phyloP scores from a whole-genome alignment of 2,888 invertebrate genomes.

The Phoenoteleia sp. region DNA sequence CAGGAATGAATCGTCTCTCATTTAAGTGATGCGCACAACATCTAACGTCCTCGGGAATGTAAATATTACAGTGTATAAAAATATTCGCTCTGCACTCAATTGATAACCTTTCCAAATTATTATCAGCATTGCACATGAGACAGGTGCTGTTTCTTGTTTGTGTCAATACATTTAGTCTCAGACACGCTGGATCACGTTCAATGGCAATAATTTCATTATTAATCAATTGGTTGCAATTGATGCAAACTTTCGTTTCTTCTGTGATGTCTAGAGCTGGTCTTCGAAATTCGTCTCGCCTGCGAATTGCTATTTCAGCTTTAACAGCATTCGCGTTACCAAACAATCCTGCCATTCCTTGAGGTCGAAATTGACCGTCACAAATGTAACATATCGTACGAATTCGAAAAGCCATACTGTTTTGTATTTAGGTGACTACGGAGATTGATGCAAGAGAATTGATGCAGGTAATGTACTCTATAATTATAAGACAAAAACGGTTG shows the following conservation, averaged over 20 bases:
- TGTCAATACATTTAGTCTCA: conserved; percentile 16
- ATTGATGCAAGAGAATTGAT: no score
- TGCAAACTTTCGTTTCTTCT: conserved; percentile 1
- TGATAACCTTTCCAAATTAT: conserved; percentile 7
- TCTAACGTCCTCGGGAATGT: conserved; percentile 12
- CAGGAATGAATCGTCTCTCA: background rate
- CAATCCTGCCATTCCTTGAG: conserved; percentile 1
- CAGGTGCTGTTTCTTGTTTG: conserved; percentile 14
- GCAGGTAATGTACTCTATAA: no score
- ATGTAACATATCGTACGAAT: conserved; percentile 28
- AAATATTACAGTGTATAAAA: conserved; percentile 23
- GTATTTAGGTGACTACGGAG: conserved; percentile 1
- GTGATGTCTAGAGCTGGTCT: no score
- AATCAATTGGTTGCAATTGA: conserved; percentile 6
- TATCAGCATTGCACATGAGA: conserved; percentile 12
- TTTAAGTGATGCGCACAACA: conserved; percentile 30
- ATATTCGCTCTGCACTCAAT: conserved; percentile 26
- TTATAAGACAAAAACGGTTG: no score
- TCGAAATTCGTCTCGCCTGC: no score
- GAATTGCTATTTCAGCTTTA: no score
- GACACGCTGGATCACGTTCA: background rate
- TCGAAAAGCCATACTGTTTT: conserved; percentile 38
- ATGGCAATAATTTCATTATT: background rate
- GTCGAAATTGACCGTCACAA: conserved; percentile 22
- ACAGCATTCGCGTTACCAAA: background rate